phyloP scores from a whole-genome alignment of 2,113 vertebrate genomes.

The Oreotrochilus melanogaster region DNA sequence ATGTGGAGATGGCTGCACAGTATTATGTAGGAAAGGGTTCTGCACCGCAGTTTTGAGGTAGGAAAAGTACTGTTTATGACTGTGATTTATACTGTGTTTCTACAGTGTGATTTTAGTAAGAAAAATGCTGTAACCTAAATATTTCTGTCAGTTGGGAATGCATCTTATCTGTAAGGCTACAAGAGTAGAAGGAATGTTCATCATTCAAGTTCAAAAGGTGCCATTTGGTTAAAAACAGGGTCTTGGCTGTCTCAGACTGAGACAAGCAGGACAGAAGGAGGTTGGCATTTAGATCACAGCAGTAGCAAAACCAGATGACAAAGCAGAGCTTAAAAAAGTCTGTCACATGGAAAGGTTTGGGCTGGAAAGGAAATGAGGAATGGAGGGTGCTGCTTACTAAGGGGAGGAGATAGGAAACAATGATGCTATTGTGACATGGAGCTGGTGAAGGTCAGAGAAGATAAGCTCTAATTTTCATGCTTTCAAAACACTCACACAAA shows the following conservation, averaged over 20 bases:
- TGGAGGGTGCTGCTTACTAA: background rate
- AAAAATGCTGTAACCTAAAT: background rate
- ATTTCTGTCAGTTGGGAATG: background rate
- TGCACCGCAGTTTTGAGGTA: background rate
- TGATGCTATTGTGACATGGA: constrained; percentile 11
- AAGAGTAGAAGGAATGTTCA: background rate
- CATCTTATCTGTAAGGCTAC: background rate
- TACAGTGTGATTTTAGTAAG: background rate
- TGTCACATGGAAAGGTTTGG: background rate
- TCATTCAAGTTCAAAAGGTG: background rate
- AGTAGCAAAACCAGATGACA: constrained; percentile 7
- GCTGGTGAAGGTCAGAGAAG: background rate
- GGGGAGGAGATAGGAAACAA: constrained; percentile 23
- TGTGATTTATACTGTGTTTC: background rate
- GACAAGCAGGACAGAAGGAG: background rate
- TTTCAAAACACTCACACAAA: background rate
- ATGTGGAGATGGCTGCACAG: background rate
- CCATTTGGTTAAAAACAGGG: background rate
- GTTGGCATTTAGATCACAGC: background rate
- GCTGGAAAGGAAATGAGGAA: constrained; percentile 24
- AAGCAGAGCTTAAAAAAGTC: constrained; percentile 34
- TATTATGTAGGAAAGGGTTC: background rate
- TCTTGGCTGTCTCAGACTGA: background rate
- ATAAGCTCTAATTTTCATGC: constrained; percentile 32
- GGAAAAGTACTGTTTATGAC: background rate